phyloP scores from a whole-genome alignment of 2,888 invertebrate genomes.

The Polydrusus pterygomalis region DNA sequence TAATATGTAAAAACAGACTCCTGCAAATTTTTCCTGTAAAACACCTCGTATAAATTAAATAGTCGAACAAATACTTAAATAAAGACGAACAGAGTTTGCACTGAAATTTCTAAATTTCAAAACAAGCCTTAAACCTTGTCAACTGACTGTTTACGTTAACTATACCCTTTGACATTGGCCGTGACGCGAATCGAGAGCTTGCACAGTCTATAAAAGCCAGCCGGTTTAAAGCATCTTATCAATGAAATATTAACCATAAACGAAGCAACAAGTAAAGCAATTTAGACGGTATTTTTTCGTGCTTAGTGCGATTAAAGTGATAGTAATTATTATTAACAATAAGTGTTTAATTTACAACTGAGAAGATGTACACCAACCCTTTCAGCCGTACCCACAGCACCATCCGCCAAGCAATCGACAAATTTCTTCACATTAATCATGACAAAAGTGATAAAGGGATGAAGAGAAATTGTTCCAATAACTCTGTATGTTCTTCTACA shows the following conservation, averaged over 20 bases:
- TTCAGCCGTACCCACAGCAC: conserved; percentile 77
- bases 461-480: conserved; percentile 56
- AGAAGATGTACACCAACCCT: conserved; percentile 4
- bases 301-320: neutral
- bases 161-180: conserved; percentile 11
- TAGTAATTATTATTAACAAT: neutral
- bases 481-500: conserved; percentile 35
- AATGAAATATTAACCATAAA: neutral
- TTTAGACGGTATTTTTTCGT: neutral
- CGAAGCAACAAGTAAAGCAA: neutral
- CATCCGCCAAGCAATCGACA: conserved; percentile 79
- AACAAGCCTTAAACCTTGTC: conserved; percentile 4
- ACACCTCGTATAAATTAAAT: too few species aligned
- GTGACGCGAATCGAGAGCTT: neutral
- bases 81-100: neutral
- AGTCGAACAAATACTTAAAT: too few species aligned
- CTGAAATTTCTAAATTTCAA: neutral
- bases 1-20: too few species aligned
- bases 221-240: neutral
- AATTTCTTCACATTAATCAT: conserved; percentile 72
- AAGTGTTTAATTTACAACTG: neutral
- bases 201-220: conserved; percentile 12
- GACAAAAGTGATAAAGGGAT: conserved; percentile 55
- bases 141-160: neutral
- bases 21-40: too few species aligned